Evolutionary conservation across 2,888 invertebrate genomes (phyloP), one percentile per base, ranked within the genome.

Genomic region (Platynereis dumerilii): DNA sequence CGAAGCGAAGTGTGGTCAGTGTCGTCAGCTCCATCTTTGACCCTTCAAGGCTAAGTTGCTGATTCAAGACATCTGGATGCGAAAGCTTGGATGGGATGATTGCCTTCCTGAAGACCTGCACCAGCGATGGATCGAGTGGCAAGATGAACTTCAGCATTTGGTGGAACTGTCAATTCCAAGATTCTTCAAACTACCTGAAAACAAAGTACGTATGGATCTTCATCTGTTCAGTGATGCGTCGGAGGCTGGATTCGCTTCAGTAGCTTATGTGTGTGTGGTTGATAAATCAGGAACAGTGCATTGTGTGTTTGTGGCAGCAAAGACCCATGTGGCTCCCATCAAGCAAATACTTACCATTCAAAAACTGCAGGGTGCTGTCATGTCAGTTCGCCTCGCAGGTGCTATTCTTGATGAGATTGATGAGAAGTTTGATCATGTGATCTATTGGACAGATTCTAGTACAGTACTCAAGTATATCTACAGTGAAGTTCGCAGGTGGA

Each of bases 401-500:
- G 26, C 65, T 22, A 42, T 67, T 24, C 34, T 26, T 10, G n/a
- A 45, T 28, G 67, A 70, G 58, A 39, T 70, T 20, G 59, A 62
- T 1, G 22, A 34, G 15, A 20, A 39, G 10, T 24, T 57, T 34
- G 55, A 45, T 10, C 20, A 24, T 3, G 59, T 64, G 17, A 60
- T 26, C 62, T 69, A 58, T 45, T 71, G 71, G 68, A 66, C 64
- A 15, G 65, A 69, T 26, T 67, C 66, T 12, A 59, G 44, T n/a
- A 63, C 64, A 10, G 64, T 67, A 15, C 45, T 67, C 15, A 60
- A 58, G 2, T 71, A 70, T 45, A 60, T 65, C 27, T 52, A 39
- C 17, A 59, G 68, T 12, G 67, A 74, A 39, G 68, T 71, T 12
- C 22, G 55, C 27, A 20, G 65, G 10, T 76, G 74, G 69, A 75